Evolutionary conservation across 2,888 invertebrate genomes (phyloP).

Genomic region (Ennomos erosarius): DNA sequence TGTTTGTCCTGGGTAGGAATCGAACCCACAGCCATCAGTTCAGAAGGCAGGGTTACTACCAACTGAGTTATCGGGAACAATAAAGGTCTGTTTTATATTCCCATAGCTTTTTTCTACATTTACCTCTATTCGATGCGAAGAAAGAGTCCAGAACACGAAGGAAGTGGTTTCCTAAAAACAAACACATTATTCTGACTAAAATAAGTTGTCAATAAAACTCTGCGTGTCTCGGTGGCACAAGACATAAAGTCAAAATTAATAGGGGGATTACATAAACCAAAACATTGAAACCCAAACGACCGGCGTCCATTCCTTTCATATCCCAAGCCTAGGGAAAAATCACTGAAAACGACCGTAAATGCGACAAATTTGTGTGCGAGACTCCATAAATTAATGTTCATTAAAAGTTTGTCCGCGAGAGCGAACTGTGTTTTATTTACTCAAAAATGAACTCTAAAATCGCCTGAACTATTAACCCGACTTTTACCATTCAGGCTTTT

Average conservation of each 20-base stretch:
- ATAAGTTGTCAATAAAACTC: conserved; percentile 51
- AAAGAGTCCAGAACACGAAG: conserved; percentile 16
- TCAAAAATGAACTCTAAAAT: conserved; percentile 60
- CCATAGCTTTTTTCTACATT: too few relatives aligned
- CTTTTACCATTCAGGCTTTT: conserved; percentile 40
- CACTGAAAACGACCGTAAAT: conserved; percentile 66
- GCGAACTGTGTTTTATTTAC: conserved; percentile 55
- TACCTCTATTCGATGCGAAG: too few relatives aligned
- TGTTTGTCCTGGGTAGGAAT: too few relatives aligned
- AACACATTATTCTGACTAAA: conserved; percentile 44
- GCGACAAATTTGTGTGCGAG: conserved; percentile 69
- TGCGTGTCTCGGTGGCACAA: conserved; percentile 35
- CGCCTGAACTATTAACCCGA: conserved; percentile 47
- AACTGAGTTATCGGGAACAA: too few relatives aligned
- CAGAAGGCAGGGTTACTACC: too few relatives aligned
- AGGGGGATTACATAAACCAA: conserved; percentile 66
- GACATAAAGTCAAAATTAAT: conserved; percentile 63
- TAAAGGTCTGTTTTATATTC: too few relatives aligned
- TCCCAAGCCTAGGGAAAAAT: conserved; percentile 58
- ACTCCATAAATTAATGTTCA: conserved; percentile 75
- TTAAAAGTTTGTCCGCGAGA: conserved; percentile 64
- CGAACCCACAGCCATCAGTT: too few relatives aligned
- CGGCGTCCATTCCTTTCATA: conserved; percentile 58
- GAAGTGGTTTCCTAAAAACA: conserved; percentile 41
- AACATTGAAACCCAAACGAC: conserved; percentile 58